phyloP scores from a whole-genome alignment of 2,888 invertebrate species.

The Keiferia lycopersicella region DNA sequence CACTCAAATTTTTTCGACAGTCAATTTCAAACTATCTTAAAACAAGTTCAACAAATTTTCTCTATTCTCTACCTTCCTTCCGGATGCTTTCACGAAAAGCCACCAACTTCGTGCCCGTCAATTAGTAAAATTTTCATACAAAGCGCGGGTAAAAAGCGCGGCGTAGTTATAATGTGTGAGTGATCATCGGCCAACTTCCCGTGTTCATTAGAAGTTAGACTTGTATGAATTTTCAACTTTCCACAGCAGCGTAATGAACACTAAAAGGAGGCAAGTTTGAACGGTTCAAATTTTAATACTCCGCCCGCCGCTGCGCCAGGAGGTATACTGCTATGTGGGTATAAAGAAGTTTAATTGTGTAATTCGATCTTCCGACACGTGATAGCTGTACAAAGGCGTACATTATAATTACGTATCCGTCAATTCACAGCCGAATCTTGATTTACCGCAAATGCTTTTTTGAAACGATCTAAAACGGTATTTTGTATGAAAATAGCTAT shows the following conservation, averaged over 20 bases:
- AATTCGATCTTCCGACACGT: background rate
- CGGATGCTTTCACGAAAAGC: conserved; percentile 11
- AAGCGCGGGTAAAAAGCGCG: conserved; percentile 3
- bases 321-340: conserved; percentile 41
- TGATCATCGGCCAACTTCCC: conserved; percentile 59
- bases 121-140: conserved; percentile 14
- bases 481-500: no score
- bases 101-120: conserved; percentile 16
- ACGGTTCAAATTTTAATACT: conserved; percentile 79
- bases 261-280: conserved; percentile 77
- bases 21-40: no score
- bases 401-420: no score
- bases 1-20: no score
- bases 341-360: conserved; percentile 1
- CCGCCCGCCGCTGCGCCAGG: conserved; percentile 49
- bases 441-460: background rate
- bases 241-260: conserved; percentile 72
- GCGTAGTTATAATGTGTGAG: background rate
- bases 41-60: no score
- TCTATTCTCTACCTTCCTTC: background rate
- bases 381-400: no score
- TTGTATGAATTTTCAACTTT: conserved; percentile 79
- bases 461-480: no score
- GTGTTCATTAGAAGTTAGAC: conserved; percentile 80
- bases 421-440: no score